Evolutionary conservation across 2,888 invertebrate species (phyloP), one percentile per base, ranked within the genome.

Genomic region (Syrista parreyssii): DNA sequence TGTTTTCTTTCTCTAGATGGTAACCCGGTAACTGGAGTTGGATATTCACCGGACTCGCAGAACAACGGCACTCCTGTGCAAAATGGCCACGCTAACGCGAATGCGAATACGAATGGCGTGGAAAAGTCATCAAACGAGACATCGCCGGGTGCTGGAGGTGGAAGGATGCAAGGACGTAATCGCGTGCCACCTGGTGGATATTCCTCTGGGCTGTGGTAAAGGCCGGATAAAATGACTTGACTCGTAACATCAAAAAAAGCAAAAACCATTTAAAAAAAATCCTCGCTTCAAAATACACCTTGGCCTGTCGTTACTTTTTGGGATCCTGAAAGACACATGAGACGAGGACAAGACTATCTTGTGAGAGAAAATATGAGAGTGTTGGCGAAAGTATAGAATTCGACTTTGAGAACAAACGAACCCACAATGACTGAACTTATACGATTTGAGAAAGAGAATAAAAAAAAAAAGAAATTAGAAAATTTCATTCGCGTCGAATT

Each of bases 181-280:
- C 94, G 95, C 90, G 94, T 95, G 83, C 95, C 95, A 75, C 95
- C 95, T 76, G 95, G 95, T 86, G 95, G 95, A 75, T 94, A 92
- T 90, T 95, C 95, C 83, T 94, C 94, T 83, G 94, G 95, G 83
- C 93, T 95, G 83, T 95, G 95, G 95, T 95, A 94, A 93, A 90
- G 77, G 71, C 90, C 80, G 83, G 81, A 30, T 12, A 72, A 33
- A 32, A 35, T 30, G 68, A 77, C 74, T 68, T 68, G 74, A 72
- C 75, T 68, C 34, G 35, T 74, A 74, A 69, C n/a, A 71, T 68
- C 68, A 69, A 76, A 78, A 78, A 75, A 75, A 74, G 55, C 77
- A 71, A 73, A 55, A 32, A 71, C 9, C 71, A 32, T 33, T 71
- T 71, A 6, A 11, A 71, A 71, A 71, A 71, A 71, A 12, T 71